These are phyloP conservation scores for Pachypanchax playfairii DNA, from an alignment of 2,113 vertebrate species.

Conservation along the genomic window DNA sequence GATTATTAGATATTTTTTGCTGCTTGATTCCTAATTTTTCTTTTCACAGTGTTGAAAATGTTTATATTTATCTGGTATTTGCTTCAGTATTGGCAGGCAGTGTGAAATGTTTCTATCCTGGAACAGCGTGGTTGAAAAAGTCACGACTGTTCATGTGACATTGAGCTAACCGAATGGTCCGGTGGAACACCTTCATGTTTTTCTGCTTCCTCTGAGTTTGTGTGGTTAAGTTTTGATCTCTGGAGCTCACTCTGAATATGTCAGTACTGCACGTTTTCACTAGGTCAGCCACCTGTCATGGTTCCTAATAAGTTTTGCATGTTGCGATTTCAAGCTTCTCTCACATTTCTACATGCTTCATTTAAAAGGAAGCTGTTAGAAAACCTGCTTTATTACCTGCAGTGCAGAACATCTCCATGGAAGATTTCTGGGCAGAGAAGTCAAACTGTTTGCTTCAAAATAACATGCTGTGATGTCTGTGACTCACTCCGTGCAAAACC, in stretches of 20 bases:
- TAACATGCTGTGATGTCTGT: slow-evolving; percentile 37
- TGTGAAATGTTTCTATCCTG: no score
- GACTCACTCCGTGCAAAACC: slow-evolving; percentile 44
- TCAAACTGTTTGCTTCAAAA: slow-evolving; percentile 22
- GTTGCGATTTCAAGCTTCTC: not conserved
- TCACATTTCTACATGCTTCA: not conserved
- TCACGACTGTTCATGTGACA: not conserved
- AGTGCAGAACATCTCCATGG: slow-evolving; percentile 11
- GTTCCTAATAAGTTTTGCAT: slow-evolving; percentile 11
- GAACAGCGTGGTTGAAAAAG: no score
- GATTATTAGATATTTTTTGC: no score
- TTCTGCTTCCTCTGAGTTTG: slow-evolving; percentile 13
- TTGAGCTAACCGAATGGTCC: not conserved
- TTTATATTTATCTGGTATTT: no score
- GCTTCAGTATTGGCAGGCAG: no score
- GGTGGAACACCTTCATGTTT: not conserved
- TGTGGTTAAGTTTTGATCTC: slow-evolving; percentile 30
- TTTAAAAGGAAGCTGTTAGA: slow-evolving; percentile 23
- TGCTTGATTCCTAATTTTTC: no score
- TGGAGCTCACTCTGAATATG: slow-evolving; percentile 27
- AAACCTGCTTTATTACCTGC: slow-evolving; percentile 10
- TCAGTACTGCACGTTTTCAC: slow-evolving; percentile 30
- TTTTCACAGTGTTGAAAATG: no score
- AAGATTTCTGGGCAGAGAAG: slow-evolving; percentile 18
- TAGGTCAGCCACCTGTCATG: not conserved